Conservation (phyloP, 2,797 vertebrate genomes). For the Oreortyx pictus region DNA sequence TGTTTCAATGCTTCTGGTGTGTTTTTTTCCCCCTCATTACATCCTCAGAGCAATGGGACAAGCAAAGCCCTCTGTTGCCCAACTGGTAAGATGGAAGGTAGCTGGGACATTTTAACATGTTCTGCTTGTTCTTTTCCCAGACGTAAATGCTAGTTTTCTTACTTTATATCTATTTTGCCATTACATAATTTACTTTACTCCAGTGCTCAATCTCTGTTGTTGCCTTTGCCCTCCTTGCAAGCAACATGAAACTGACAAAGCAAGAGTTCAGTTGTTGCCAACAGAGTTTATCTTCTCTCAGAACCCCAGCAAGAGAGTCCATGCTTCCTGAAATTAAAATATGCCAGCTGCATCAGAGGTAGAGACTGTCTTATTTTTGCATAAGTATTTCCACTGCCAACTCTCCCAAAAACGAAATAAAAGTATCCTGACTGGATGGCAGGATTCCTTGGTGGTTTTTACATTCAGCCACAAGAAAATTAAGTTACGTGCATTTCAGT, state of each 20-base stretch:
- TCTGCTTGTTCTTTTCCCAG: neutral
- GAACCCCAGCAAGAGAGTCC: neutral
- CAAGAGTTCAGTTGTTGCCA: neutral
- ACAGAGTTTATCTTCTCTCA: neutral
- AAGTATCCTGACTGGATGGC: slow-evolving; percentile 37
- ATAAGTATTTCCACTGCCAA: slow-evolving; percentile 34
- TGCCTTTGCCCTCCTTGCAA: neutral
- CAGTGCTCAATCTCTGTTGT: neutral
- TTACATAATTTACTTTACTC: neutral
- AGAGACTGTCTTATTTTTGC: neutral
- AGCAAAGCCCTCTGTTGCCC: neutral
- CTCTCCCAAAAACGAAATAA: slow-evolving; percentile 50
- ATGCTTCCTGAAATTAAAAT: slow-evolving; percentile 8
- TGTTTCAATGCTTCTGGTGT: neutral
- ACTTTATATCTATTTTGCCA: neutral
- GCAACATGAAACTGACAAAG: neutral
- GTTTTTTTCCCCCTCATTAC: neutral
- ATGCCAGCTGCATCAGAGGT: neutral
- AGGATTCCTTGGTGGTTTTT: slow-evolving; percentile 59
- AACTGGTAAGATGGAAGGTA: neutral
- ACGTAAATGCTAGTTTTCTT: neutral
- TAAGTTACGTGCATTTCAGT: slow-evolving; percentile 58
- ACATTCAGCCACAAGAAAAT: slow-evolving; percentile 62
- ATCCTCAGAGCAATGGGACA: neutral
- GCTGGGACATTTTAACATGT: neutral